A percentile compares a stretch with the other conserved stretches of the same genome.
Evolutionary conservation across 2,113 vertebrate species (phyloP).

Genomic region (Atlantisia rogersi): DNA sequence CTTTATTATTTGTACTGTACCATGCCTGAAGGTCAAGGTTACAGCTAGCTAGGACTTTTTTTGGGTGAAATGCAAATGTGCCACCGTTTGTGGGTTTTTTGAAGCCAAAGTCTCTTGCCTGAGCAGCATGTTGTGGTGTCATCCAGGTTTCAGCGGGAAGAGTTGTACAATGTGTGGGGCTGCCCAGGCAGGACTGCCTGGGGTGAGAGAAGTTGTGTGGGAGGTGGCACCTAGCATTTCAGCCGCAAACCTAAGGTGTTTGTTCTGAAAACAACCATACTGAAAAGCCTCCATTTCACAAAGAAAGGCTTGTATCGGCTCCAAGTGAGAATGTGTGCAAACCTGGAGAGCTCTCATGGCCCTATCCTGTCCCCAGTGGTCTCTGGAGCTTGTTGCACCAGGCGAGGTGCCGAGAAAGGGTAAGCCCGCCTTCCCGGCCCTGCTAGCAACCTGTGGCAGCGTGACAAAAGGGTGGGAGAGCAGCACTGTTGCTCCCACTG

Average conservation of each 20-base stretch:
- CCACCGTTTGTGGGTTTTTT: not conserved
- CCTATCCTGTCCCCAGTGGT: not conserved
- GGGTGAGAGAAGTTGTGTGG: not conserved
- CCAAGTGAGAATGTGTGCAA: not conserved
- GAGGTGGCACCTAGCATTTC: not conserved
- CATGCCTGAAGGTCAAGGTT: not conserved
- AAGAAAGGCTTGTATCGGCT: not conserved
- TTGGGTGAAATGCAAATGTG: not conserved
- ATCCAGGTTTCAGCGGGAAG: not conserved
- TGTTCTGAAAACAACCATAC: not conserved
- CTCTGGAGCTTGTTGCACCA: not conserved
- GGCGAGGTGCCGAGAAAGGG: rapidly evolving
- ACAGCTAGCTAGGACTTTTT: not conserved
- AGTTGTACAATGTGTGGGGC: too few relatives aligned
- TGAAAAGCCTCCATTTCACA: not conserved
- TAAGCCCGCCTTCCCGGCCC: not conserved
- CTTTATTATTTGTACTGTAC: not conserved
- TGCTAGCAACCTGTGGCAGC: not conserved
- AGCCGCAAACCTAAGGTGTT: not conserved
- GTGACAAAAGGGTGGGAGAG: not conserved
- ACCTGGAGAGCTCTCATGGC: not conserved
- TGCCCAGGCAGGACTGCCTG: not conserved
- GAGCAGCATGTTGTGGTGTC: not conserved
- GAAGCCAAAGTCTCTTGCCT: not conserved
- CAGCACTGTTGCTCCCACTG: not conserved